Base-by-base conservation (phyloP, 2,113 vertebrate species). In the Elanoides forficatus region DNA sequence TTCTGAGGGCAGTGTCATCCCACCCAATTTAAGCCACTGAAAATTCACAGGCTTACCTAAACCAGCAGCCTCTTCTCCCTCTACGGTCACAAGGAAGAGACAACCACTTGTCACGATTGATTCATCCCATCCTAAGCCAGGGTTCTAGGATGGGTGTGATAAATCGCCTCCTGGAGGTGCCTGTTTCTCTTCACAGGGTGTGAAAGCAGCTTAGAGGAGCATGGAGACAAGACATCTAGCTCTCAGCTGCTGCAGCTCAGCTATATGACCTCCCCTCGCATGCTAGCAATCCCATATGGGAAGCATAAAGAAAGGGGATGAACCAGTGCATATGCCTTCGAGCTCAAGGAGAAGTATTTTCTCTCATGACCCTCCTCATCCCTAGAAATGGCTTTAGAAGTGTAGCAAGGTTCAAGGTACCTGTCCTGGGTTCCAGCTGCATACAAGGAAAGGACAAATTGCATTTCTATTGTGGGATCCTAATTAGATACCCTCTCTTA, bases 361-460 rank as follows among this genome's bases (percentile, higher is more conserved):
- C 23, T 58, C 66, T 71, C 30, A 9, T 3, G 1, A 27, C 8
- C 2, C 2, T 81, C 27, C 12, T 76, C 7, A 16, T 30, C 15
- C 16, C 12, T 38, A 86, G 30, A 70, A 68, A 60, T 1, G 6
- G 3, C 30, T 22, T 67, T 55, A 45, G 21, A 75, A 60, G 75
- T 6, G 10, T 12, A 40, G 34, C 2, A 2, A 9, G 1, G 7
- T 5, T 29, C 12, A n/a, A 48, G 32, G 14, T 23, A 7, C 12
- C 7, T 52, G 15, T 22, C 23, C 18, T 62, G 58, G 4, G 3
- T n/a, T 88, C 62, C 90, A 83, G 30, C 10, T 71, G 29, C 13
- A 19, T 2, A 6, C 32, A 43, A 68, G 27, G 29, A 72, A 30
- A 59, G 21, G 7, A 52, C 9, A 82, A 74, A 26, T 2, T 14